A percentile compares a stretch with the other conserved stretches of the same genome.
Evolutionary conservation across 2,797 vertebrate genomes (phyloP).

Genomic region (Heterohyrax brucei): DNA sequence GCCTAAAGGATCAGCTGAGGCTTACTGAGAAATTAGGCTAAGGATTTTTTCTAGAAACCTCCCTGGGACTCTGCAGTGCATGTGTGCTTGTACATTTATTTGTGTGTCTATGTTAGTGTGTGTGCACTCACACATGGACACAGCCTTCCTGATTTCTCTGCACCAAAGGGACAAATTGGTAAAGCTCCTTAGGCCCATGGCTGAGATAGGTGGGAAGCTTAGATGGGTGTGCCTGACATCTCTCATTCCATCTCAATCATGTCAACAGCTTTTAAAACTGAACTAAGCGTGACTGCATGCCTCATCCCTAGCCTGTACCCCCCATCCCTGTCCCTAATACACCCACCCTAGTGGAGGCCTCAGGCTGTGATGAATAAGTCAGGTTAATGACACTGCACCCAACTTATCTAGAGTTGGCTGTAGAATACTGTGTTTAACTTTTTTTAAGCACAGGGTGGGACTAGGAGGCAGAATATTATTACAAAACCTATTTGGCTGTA

Average conservation of each 20-base stretch:
- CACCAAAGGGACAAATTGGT: background rate
- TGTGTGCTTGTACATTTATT: background rate
- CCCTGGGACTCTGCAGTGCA: slow-evolving; percentile 69
- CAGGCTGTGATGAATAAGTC: slow-evolving; percentile 62
- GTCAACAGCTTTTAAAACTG: slow-evolving; percentile 64
- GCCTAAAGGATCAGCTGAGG: slow-evolving; percentile 74
- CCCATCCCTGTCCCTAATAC: background rate
- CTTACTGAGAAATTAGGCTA: slow-evolving; percentile 85
- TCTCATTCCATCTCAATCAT: slow-evolving; percentile 66
- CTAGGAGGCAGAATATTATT: slow-evolving; percentile 30
- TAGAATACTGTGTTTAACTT: background rate
- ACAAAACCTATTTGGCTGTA: slow-evolving; percentile 57
- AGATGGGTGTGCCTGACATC: slow-evolving; percentile 51
- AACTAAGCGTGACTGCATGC: slow-evolving; percentile 13
- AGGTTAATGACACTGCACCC: slow-evolving; percentile 60
- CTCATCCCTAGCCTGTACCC: slow-evolving; percentile 16
- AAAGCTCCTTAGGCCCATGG: background rate
- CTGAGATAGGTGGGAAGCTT: background rate
- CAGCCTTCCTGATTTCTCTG: background rate
- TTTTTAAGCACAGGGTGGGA: slow-evolving; percentile 40
- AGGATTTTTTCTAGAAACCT: slow-evolving; percentile 83
- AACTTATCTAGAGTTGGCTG: slow-evolving; percentile 21
- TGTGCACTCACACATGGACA: fast-evolving
- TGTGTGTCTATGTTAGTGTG: too few species aligned
- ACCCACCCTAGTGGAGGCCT: background rate